Evolutionary conservation across 2,888 invertebrate species (phyloP).

Genomic region (Drosophila stalkeri): DNA sequence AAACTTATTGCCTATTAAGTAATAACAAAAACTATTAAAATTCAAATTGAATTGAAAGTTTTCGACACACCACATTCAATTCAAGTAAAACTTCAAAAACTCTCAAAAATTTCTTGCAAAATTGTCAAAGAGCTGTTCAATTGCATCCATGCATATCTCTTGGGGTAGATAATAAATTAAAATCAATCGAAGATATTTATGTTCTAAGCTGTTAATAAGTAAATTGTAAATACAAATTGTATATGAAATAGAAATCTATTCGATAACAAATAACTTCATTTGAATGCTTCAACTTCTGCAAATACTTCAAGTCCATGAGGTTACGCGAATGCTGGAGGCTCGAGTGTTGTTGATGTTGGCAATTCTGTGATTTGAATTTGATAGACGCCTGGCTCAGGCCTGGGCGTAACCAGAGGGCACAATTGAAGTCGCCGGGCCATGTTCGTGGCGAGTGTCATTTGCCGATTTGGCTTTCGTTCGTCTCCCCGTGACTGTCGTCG

Average conservation of each 20-base stretch:
- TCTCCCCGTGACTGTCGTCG: not conserved
- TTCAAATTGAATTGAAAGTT: no score
- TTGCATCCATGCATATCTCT: no score
- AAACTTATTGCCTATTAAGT: no score
- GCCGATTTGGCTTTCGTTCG: constrained; percentile 20
- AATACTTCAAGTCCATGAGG: not conserved
- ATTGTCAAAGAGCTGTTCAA: no score
- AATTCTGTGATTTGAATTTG: constrained; percentile 7
- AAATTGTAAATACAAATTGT: not conserved
- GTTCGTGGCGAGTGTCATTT: constrained; percentile 9
- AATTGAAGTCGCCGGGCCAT: no score
- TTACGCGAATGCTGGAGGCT: not conserved
- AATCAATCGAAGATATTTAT: not conserved
- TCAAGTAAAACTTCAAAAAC: no score
- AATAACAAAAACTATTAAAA: no score
- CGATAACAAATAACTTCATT: not conserved
- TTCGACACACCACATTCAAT: no score
- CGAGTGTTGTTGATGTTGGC: not conserved
- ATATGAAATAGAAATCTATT: not conserved
- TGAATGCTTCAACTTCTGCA: not conserved
- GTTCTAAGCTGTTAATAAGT: not conserved
- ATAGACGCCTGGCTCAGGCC: not conserved
- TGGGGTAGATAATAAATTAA: not conserved
- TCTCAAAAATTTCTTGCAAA: no score
- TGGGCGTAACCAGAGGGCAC: not conserved